Evolutionary conservation across 1,140 invertebrate genomes (phyloP).

Genomic region (Trachymyrmex cornetzi): DNA sequence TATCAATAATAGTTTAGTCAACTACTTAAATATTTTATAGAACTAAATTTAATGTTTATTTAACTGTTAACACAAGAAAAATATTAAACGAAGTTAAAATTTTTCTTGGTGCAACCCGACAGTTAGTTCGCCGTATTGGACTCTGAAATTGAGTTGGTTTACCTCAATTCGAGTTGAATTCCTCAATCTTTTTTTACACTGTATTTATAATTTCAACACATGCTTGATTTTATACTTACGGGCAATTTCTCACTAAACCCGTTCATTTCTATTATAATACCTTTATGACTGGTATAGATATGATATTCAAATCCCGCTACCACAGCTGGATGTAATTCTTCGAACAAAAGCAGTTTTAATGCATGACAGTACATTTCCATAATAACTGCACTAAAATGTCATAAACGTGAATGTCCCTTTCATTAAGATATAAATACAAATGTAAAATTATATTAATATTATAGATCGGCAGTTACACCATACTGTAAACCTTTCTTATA

Average conservation of each 20-base stretch:
- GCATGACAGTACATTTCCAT: conserved; percentile 88
- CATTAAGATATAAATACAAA: no score
- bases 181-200: no score
- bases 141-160: no score
- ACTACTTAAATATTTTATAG: no score
- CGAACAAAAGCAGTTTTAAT: conserved; percentile 88
- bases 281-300: conserved; percentile 89
- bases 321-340: conserved; percentile 92
- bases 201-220: neutral
- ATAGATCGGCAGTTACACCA: neutral
- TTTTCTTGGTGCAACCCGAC: no score
- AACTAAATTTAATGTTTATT: no score
- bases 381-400: conserved; percentile 87
- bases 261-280: conserved; percentile 90
- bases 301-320: conserved; percentile 91
- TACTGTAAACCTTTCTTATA: no score
- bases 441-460: neutral
- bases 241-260: conserved; percentile 93
- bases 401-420: neutral
- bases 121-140: no score
- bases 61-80: no score
- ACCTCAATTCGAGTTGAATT: no score
- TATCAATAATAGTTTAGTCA: no score
- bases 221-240: conserved; percentile 84
- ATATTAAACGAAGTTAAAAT: no score